Percentiles rank a stretch among this genome's conserved stretches.
Evolutionary conservation across 2,113 vertebrate genomes (phyloP).

Genomic region (Notechis scutatus): DNA sequence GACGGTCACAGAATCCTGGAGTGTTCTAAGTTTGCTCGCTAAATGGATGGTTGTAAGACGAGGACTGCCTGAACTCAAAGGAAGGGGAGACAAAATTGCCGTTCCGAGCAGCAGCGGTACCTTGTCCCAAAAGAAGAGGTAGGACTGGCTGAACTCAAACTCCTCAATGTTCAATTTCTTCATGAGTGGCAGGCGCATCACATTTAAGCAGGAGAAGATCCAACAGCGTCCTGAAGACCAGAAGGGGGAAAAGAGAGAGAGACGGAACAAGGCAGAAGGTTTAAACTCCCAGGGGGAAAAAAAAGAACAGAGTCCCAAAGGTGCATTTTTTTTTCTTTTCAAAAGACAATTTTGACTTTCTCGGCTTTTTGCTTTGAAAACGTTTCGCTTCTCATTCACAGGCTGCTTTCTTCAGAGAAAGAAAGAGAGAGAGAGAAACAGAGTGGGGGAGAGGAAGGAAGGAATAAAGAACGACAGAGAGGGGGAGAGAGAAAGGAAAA

Average conservation of each 20-base stretch:
- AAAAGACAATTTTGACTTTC: no score
- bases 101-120: slow-evolving; percentile 59
- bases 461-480: no score
- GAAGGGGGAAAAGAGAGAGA: slow-evolving; percentile 18
- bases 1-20: no score
- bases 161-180: slow-evolving; percentile 96
- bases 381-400: background rate
- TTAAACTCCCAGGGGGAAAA: background rate
- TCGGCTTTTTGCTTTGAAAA: no score
- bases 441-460: no score
- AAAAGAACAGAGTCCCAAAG: background rate
- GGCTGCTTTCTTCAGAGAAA: background rate
- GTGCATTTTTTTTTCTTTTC: no score
- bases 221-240: slow-evolving; percentile 87
- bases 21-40: no score
- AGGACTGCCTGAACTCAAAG: background rate
- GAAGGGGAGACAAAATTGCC: no score
- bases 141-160: slow-evolving; percentile 98
- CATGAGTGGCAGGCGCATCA: slow-evolving; percentile 97
- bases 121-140: slow-evolving; percentile 99
- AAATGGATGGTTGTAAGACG: no score
- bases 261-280: background rate
- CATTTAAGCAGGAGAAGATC: slow-evolving; percentile 98
- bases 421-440: no score
- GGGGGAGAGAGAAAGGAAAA: no score